Evolutionary conservation across 2,888 invertebrate genomes (phyloP).

Genomic region (Pemphredon lugubris): DNA sequence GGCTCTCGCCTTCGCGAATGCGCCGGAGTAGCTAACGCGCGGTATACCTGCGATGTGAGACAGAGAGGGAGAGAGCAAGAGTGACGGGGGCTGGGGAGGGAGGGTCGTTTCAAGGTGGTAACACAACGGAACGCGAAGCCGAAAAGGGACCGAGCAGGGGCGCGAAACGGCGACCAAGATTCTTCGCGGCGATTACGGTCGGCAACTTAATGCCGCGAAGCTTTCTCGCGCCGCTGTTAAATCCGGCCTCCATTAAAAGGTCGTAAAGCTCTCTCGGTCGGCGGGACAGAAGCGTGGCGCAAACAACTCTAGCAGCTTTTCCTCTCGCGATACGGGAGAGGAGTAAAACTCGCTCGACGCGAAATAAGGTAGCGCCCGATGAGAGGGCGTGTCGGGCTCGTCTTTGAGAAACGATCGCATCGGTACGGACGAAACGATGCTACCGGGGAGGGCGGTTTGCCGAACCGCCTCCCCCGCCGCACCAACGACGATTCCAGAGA

Average conservation of each 20-base stretch:
- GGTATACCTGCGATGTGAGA: not conserved
- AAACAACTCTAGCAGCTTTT: constrained; percentile 34
- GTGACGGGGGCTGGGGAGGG: too few relatives aligned
- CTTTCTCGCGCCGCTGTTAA: constrained; percentile 60
- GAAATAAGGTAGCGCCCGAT: too few relatives aligned
- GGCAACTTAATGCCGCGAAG: constrained; percentile 50
- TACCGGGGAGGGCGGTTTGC: too few relatives aligned
- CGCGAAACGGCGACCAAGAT: too few relatives aligned
- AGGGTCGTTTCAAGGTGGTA: too few relatives aligned
- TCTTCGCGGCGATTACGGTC: constrained; percentile 53
- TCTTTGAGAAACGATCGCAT: constrained; percentile 12
- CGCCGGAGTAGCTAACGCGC: not conserved
- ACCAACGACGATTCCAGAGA: too few relatives aligned
- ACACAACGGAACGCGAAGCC: too few relatives aligned
- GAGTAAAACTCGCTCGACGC: constrained; percentile 46
- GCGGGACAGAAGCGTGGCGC: constrained; percentile 25
- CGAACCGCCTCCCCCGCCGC: too few relatives aligned
- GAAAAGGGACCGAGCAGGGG: too few relatives aligned
- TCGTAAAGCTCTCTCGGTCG: constrained; percentile 64
- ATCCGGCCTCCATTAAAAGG: constrained; percentile 72
- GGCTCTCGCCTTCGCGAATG: too few relatives aligned
- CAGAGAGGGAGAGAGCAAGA: too few relatives aligned
- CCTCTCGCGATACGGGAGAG: constrained; percentile 20
- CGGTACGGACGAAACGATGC: not conserved
- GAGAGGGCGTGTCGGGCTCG: too few relatives aligned